Conservation (phyloP, 2,888 invertebrate genomes). For the Polydrusus tereticollis region DNA sequence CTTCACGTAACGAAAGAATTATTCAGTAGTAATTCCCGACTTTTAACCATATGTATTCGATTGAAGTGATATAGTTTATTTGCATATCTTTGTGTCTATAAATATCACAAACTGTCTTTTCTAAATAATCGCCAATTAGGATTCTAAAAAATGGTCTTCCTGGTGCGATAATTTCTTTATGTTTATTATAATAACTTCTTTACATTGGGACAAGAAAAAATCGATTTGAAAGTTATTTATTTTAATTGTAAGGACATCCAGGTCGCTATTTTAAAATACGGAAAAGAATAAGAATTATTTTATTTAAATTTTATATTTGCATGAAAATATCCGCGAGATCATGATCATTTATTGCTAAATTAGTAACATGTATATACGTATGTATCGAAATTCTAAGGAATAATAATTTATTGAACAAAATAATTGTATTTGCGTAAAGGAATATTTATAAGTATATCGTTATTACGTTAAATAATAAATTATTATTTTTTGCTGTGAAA, state of each 20-base stretch:
- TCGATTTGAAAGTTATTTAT: background rate
- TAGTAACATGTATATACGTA: too few relatives aligned
- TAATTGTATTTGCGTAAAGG: too few relatives aligned
- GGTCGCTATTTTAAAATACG: background rate
- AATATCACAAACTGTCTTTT: background rate
- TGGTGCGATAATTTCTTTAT: background rate
- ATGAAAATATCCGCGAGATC: background rate
- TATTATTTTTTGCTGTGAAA: too few relatives aligned
- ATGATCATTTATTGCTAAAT: too few relatives aligned
- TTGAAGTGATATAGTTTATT: background rate
- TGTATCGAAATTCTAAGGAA: too few relatives aligned
- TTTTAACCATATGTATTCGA: background rate
- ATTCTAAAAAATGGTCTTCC: background rate
- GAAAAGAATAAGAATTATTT: background rate
- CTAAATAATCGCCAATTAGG: background rate
- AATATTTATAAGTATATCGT: too few relatives aligned
- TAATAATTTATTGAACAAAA: too few relatives aligned
- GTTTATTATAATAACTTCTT: background rate
- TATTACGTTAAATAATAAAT: too few relatives aligned
- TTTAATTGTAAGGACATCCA: background rate
- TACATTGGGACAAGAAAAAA: background rate
- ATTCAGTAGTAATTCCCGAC: too few relatives aligned
- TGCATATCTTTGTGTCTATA: background rate
- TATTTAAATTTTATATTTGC: background rate
- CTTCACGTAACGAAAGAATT: background rate